Evolutionary conservation across 1,140 invertebrate genomes (phyloP), one percentile per base, ranked within the genome.

Genomic region (Drosophila bifasciata): DNA sequence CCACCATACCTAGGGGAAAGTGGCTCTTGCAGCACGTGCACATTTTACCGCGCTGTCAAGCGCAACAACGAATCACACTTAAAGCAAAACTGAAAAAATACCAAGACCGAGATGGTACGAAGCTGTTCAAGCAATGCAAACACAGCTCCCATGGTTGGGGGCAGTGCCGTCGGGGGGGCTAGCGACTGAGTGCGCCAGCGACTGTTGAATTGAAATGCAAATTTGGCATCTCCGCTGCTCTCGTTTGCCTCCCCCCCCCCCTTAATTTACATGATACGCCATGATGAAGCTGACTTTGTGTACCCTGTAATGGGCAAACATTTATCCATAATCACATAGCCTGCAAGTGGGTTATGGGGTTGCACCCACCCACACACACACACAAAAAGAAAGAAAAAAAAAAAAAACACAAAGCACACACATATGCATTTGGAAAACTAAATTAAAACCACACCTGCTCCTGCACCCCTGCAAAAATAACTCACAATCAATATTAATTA

Each of bases 401-500:
- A 21, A 21, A 21, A 40, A 36, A 4, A 69, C 25, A 70, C 43
- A 5, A 13, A 36, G 1, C 32, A 39, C 23, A 50, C 49, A 46
- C 46, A 36, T 13, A 69, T 25, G 69, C 43, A 68, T 68, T 68
- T 68, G 40, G 64, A 68, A 73, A 73, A 73, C 70, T 73, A 63
- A 73, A 73, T 73, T 73, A 73, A 73, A 73, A 57, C 51, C 69
- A 57, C 69, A 72, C 48, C 68, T 61, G 51, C 70, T 8, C 13
- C 8, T n/a, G 9, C 19, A 25, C 50, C 48, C 46, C 48, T 17
- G 44, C 39, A 32, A 52, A 61, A 71, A 86, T 75, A 88, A 68
- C 60, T 75, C 63, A 73, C 83, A 86, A 86, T 86, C 81, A 86
- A 86, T 86, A 86, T 88, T 86, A 88, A 86, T 86, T 86, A 86